Percentiles rank a stretch among this genome's conserved stretches.
Evolutionary conservation across 2,113 vertebrate genomes (phyloP).

Genomic region (Lutjanus erythropterus): DNA sequence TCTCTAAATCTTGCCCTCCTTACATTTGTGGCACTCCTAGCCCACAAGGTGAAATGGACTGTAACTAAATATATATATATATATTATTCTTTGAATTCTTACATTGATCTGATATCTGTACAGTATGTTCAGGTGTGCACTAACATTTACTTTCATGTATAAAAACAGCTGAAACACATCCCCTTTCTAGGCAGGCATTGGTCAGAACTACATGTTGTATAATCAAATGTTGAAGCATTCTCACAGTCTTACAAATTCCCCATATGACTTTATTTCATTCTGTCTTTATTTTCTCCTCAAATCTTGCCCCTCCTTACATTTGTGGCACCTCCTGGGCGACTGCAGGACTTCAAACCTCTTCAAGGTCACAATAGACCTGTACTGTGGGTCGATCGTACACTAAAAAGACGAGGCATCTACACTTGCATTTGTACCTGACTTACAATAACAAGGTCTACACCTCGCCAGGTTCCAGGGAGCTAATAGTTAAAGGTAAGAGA

Average conservation of each 20-base stretch:
- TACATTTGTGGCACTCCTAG: too few relatives aligned
- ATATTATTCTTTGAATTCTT: too few relatives aligned
- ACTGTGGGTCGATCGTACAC: accelerated
- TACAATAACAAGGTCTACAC: constrained; percentile 50
- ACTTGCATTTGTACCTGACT: constrained; percentile 72
- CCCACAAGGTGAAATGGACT: too few relatives aligned
- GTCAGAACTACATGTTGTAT: too few relatives aligned
- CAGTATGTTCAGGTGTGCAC: too few relatives aligned
- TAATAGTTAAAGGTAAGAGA: constrained; percentile 34
- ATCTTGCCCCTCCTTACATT: neutral
- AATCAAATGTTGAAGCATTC: neutral
- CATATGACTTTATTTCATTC: neutral
- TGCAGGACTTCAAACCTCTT: constrained; percentile 43
- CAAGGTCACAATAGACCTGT: accelerated
- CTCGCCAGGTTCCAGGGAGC: constrained; percentile 50
- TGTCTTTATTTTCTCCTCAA: neutral
- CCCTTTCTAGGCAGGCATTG: too few relatives aligned
- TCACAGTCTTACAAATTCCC: neutral
- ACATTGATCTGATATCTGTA: too few relatives aligned
- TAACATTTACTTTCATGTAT: too few relatives aligned
- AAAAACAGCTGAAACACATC: too few relatives aligned
- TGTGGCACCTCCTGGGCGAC: accelerated
- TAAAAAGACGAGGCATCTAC: constrained; percentile 48
- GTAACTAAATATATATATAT: too few relatives aligned
- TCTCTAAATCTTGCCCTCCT: too few relatives aligned